Conservation (phyloP, 92 coral and sea anemone genomes). For the Palythoa heliodiscus region DNA sequence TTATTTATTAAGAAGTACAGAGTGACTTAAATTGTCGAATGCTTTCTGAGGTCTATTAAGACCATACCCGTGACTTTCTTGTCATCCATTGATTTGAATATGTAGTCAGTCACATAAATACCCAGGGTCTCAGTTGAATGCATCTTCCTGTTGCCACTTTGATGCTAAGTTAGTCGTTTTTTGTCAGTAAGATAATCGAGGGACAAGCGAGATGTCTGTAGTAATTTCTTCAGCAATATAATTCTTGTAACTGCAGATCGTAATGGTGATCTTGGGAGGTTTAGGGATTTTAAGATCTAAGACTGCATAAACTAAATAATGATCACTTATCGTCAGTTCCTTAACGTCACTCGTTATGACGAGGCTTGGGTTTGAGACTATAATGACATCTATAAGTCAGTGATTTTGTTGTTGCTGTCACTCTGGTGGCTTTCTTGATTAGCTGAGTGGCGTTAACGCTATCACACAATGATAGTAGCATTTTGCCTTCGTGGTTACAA, state of each 20-base stretch:
- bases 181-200: too few species aligned
- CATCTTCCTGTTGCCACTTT: too few species aligned
- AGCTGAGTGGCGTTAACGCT: constrained; percentile 52
- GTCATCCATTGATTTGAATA: too few species aligned
- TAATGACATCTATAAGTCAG: constrained; percentile 3
- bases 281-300: constrained; percentile 53
- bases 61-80: too few species aligned
- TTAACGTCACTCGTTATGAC: constrained; percentile 27
- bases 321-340: constrained; percentile 55
- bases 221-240: constrained; percentile 31
- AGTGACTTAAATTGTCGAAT: too few species aligned
- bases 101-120: too few species aligned
- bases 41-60: too few species aligned
- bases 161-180: too few species aligned
- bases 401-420: constrained; percentile 13
- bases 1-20: too few species aligned
- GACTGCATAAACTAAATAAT: constrained; percentile 45
- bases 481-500: too few species aligned
- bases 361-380: background rate
- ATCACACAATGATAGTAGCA: background rate
- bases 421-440: constrained; percentile 48
- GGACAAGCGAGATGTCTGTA: constrained; percentile 30
- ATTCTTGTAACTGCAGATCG: constrained; percentile 43
- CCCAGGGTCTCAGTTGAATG: too few species aligned
- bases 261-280: constrained; percentile 25